phyloP scores from a whole-genome alignment of 1,140 invertebrate genomes.

The Pogonus chalceus region DNA sequence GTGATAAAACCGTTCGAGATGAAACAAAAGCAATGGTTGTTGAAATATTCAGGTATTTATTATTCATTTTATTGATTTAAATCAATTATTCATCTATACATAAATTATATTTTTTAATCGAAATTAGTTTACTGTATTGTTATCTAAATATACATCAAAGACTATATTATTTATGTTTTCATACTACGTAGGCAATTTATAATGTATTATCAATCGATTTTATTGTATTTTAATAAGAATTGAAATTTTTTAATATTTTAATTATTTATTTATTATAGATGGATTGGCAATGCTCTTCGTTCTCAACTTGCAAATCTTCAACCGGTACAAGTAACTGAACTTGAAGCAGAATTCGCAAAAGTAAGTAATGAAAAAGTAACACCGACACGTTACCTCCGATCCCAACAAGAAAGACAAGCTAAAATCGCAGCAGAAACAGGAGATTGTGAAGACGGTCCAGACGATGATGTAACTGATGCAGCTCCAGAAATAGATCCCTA shows the following conservation, averaged over 20 bases:
- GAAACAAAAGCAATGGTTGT: conserved; percentile 81
- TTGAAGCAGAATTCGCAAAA: conserved; percentile 82
- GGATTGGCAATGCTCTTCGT: conserved; percentile 80
- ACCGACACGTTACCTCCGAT: conserved; percentile 73
- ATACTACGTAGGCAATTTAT: no score
- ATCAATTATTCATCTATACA: background rate
- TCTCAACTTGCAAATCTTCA: conserved; percentile 79
- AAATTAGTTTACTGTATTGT: no score
- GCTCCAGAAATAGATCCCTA: conserved; percentile 76
- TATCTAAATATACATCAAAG: no score
- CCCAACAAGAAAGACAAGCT: conserved; percentile 74
- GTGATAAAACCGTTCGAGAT: conserved; percentile 86
- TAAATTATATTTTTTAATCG: no score
- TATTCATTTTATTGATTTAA: background rate
- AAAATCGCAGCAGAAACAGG: conserved; percentile 43
- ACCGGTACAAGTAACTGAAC: conserved; percentile 77
- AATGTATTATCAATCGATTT: background rate
- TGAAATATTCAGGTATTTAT: conserved; percentile 70
- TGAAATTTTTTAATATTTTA: conserved; percentile 16
- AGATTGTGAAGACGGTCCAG: conserved; percentile 24
- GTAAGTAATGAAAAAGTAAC: conserved; percentile 56
- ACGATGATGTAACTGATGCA: conserved; percentile 47
- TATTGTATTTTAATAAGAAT: background rate
- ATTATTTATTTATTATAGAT: conserved; percentile 38
- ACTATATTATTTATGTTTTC: no score